A percentile compares a stretch with the other conserved stretches of the same genome.
Evolutionary conservation across 2,113 vertebrate species (phyloP).

Genomic region (Eptesicus fuscus): DNA sequence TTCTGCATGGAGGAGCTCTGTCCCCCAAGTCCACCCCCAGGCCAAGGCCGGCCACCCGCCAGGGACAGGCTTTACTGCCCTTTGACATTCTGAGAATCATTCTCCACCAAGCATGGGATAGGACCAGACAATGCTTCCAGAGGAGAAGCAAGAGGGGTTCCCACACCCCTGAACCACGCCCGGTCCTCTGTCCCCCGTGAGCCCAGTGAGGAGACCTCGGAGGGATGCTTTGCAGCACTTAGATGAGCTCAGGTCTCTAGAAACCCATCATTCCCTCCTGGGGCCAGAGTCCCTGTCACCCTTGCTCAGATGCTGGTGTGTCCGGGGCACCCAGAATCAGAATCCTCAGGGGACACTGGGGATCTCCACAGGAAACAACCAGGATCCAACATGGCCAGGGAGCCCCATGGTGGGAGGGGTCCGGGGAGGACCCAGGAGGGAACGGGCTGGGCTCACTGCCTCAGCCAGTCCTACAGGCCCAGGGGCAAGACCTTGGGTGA

Average conservation of each 20-base stretch:
- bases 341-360: not conserved
- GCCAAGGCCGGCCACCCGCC: not conserved
- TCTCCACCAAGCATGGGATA: not conserved
- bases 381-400: not conserved
- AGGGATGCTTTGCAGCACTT: too few relatives aligned
- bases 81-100: not conserved
- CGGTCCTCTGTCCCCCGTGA: not conserved
- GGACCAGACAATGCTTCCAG: not conserved
- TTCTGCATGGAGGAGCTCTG: not conserved
- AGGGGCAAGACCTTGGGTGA: not conserved
- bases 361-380: not conserved
- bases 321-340: not conserved
- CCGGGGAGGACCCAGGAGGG: not conserved
- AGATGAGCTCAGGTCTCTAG: not conserved
- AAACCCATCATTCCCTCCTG: not conserved
- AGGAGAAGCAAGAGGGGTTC: not conserved
- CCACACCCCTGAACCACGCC: not conserved
- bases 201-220: not conserved
- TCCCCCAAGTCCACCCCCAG: not conserved
- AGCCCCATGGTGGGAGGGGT: accelerated
- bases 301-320: not conserved
- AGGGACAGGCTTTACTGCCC: not conserved
- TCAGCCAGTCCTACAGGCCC: not conserved
- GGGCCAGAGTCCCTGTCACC: not conserved
- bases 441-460: not conserved